These are phyloP conservation scores for Stenichneumon culpator DNA, from an alignment of 2,888 invertebrate genomes.

Conservation along the genomic window DNA sequence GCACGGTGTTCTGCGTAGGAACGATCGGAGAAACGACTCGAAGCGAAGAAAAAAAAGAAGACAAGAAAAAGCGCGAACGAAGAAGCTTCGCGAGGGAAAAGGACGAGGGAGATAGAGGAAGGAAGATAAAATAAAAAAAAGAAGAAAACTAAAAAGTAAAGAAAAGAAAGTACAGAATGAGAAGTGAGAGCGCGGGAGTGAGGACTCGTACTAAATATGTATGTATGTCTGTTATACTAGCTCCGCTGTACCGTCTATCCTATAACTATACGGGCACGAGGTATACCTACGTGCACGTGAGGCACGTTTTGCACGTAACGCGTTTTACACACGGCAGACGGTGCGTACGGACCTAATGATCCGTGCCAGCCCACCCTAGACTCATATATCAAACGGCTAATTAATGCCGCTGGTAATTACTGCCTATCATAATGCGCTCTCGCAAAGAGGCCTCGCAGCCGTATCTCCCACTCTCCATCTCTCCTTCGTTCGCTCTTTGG, in stretches of 20 bases:
- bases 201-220: constrained; percentile 44
- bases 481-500: constrained; percentile 39
- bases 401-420: constrained; percentile 82
- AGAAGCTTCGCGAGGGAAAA: neutral
- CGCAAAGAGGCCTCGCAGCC: constrained; percentile 66
- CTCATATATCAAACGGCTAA: constrained; percentile 82
- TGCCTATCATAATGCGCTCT: constrained; percentile 78
- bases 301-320: constrained; percentile 64
- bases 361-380: constrained; percentile 75
- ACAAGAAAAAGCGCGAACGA: constrained; percentile 11
- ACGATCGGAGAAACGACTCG: constrained; percentile 23
- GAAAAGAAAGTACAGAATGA: constrained; percentile 31
- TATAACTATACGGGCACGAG: constrained; percentile 33
- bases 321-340: constrained; percentile 64
- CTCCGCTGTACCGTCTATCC: neutral
- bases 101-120: constrained; percentile 17
- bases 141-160: neutral
- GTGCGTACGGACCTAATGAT: constrained; percentile 79
- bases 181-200: constrained; percentile 56
- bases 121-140: constrained; percentile 10
- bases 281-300: constrained; percentile 47
- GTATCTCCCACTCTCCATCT: constrained; percentile 25
- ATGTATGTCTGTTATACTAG: constrained; percentile 1
- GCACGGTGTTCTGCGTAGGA: constrained; percentile 26
- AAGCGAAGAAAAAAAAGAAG: neutral